Evolutionary conservation across 2,888 invertebrate species (phyloP).

Genomic region (Himalopsyche japonica): DNA sequence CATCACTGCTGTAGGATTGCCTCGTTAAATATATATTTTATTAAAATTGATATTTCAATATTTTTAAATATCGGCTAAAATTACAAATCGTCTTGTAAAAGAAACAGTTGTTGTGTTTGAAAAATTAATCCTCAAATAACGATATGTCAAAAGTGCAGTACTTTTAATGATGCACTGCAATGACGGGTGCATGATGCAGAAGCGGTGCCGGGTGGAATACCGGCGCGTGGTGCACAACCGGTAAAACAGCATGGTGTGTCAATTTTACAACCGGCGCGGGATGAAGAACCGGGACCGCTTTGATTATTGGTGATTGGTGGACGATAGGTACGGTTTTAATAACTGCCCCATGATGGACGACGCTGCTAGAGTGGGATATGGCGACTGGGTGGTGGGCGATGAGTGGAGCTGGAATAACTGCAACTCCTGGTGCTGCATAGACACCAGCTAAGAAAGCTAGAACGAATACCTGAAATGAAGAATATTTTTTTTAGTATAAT

Average conservation of each 20-base stretch:
- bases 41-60: too few relatives aligned
- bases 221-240: constrained; percentile 47
- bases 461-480: constrained; percentile 38
- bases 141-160: background rate
- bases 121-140: too few relatives aligned
- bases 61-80: too few relatives aligned
- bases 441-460: constrained; percentile 44
- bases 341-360: constrained; percentile 43
- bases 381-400: constrained; percentile 48
- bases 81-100: too few relatives aligned
- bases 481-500: background rate
- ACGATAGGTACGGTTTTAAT: constrained; percentile 48
- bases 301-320: constrained; percentile 46
- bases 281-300: constrained; percentile 47
- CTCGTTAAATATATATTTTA: too few relatives aligned
- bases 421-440: constrained; percentile 42
- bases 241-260: constrained; percentile 37
- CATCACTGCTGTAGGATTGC: too few relatives aligned
- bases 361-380: constrained; percentile 52
- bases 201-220: constrained; percentile 41
- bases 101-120: too few relatives aligned
- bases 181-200: constrained; percentile 43
- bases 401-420: constrained; percentile 44
- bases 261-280: constrained; percentile 8
- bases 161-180: constrained; percentile 51